These are phyloP conservation scores for Pantala flavescens DNA, from an alignment of 1,140 invertebrate species.

Conservation along the genomic window DNA sequence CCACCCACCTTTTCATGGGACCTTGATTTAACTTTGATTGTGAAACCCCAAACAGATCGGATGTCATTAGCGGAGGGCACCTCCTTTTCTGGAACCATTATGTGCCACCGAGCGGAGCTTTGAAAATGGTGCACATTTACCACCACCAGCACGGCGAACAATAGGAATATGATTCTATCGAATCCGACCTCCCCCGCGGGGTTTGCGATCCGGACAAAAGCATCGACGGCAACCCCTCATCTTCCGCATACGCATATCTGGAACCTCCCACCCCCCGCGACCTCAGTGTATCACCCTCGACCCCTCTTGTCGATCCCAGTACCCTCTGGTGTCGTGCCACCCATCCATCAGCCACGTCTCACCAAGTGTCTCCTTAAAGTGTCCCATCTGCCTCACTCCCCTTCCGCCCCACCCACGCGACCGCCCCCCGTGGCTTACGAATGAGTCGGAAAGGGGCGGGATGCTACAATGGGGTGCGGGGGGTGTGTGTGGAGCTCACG, in stretches of 20 bases:
- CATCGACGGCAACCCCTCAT: neutral
- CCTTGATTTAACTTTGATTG: constrained; percentile 7
- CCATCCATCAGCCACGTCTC: neutral
- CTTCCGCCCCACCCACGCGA: neutral
- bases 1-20: neutral
- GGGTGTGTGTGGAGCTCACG: neutral
- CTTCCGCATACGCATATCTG: neutral
- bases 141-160: neutral
- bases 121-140: neutral
- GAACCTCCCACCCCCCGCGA: neutral
- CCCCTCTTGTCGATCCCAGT: neutral
- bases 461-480: neutral
- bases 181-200: neutral
- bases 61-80: neutral
- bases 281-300: neutral
- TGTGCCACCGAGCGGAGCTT: neutral
- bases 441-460: too few species aligned
- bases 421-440: neutral
- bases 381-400: neutral
- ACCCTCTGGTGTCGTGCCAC: neutral
- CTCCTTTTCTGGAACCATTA: neutral
- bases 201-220: neutral
- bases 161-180: neutral
- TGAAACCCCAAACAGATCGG: constrained; percentile 1
- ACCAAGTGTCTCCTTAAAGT: neutral